Conservation (phyloP, 2,113 vertebrate species). For the Eudyptes chrysolophus region DNA sequence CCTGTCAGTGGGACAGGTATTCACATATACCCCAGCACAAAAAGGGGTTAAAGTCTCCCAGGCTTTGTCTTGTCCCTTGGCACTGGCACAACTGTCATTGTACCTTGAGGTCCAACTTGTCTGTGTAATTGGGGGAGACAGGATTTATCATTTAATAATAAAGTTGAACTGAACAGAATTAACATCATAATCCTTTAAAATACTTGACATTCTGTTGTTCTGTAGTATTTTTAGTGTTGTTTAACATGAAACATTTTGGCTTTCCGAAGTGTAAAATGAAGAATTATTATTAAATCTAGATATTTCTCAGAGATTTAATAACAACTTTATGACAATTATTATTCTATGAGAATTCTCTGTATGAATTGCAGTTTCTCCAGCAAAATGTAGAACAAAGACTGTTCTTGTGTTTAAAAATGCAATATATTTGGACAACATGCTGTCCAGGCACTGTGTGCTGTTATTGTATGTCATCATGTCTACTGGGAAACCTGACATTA, state of each 20-base stretch:
- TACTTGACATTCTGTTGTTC: slow-evolving; percentile 57
- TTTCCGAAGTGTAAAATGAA: not conserved
- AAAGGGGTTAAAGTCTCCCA: not conserved
- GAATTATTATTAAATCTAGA: not conserved
- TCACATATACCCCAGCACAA: not conserved
- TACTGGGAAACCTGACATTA: slow-evolving; percentile 80
- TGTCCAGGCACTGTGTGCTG: slow-evolving; percentile 23
- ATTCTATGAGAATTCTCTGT: slow-evolving; percentile 10
- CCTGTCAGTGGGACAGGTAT: not conserved
- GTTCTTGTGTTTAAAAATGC: slow-evolving; percentile 46
- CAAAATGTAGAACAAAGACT: slow-evolving; percentile 56
- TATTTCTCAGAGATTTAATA: not conserved
- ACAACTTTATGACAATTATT: not conserved
- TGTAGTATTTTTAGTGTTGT: slow-evolving; percentile 60
- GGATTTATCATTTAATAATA: slow-evolving; percentile 29
- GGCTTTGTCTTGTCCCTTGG: not conserved
- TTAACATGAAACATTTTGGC: slow-evolving; percentile 62
- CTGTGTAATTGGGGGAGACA: not conserved
- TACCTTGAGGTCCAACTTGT: not conserved
- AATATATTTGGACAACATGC: slow-evolving; percentile 47
- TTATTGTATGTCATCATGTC: slow-evolving; percentile 74
- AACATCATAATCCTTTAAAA: slow-evolving; percentile 58
- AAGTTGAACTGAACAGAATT: slow-evolving; percentile 38
- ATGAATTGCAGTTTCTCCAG: slow-evolving; percentile 6
- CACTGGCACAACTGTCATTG: not conserved